These are phyloP conservation scores for Leptothorax acervorum DNA, from an alignment of 2,888 invertebrate species.

Conservation along the genomic window DNA sequence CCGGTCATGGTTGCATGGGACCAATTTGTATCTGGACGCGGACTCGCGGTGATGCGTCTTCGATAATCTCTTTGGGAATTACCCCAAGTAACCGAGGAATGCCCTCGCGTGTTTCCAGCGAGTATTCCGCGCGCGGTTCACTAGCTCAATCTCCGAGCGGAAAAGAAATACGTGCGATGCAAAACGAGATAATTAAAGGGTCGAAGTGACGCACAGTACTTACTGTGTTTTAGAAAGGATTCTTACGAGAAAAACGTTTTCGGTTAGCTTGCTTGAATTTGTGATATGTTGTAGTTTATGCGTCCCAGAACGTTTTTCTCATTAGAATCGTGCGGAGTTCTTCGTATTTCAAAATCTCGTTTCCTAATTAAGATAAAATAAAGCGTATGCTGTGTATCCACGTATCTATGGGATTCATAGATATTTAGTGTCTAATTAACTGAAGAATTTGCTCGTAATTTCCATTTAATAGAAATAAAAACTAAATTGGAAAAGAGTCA, in stretches of 20 bases:
- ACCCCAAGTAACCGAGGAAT: slow-evolving; percentile 57
- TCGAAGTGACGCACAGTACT: not conserved
- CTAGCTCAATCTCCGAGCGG: not conserved
- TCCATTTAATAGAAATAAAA: not conserved
- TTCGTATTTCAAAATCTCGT: not conserved
- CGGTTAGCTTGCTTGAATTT: no score
- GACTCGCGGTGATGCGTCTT: slow-evolving; percentile 76
- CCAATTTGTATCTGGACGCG: slow-evolving; percentile 77
- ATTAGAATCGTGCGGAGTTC: no score
- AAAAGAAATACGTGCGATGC: slow-evolving; percentile 26
- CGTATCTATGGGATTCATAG: not conserved
- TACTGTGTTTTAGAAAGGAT: not conserved
- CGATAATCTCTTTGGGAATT: slow-evolving; percentile 77
- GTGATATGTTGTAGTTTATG: no score
- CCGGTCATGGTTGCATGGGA: slow-evolving; percentile 71
- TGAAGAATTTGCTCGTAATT: not conserved
- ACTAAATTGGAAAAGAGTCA: not conserved
- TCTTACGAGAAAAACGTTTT: no score
- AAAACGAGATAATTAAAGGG: slow-evolving; percentile 33
- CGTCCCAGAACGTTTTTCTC: no score
- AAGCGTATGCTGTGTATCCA: not conserved
- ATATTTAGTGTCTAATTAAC: not conserved
- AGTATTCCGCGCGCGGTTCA: slow-evolving; percentile 9
- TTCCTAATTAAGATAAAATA: not conserved
- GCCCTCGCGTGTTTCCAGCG: slow-evolving; percentile 19